phyloP scores from a whole-genome alignment of 2,888 invertebrate species.

The Scaptodrosophila latifasciaeformis region DNA sequence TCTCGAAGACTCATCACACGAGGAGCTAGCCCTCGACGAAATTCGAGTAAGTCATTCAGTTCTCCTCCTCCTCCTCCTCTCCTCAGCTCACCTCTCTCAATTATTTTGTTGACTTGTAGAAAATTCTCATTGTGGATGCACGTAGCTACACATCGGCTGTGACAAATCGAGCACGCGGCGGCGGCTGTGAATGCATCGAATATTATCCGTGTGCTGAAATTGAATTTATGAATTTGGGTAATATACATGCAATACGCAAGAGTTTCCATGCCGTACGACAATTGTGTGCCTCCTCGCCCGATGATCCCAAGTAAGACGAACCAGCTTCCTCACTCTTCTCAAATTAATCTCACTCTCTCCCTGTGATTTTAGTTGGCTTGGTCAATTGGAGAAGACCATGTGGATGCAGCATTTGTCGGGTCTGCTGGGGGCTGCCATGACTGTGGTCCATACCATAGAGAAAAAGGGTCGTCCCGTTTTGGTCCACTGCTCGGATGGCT shows the following conservation, averaged over 20 bases:
- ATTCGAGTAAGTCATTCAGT: constrained; percentile 65
- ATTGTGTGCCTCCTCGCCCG: constrained; percentile 85
- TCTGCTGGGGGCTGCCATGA: constrained; percentile 86
- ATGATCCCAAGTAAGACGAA: constrained; percentile 83
- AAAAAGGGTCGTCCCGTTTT: constrained; percentile 90
- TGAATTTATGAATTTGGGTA: constrained; percentile 97
- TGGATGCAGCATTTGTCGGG: constrained; percentile 95
- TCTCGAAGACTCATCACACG: constrained; percentile 72
- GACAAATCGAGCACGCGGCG: constrained; percentile 96
- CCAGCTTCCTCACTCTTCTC: constrained; percentile 5
- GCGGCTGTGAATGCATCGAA: constrained; percentile 96
- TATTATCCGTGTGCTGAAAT: constrained; percentile 97
- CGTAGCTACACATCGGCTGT: constrained; percentile 97
- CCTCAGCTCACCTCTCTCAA: too few species aligned
- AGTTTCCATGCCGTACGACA: constrained; percentile 92
- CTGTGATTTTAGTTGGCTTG: constrained; percentile 86
- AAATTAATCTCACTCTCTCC: too few species aligned
- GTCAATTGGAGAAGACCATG: constrained; percentile 89
- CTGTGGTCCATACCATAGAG: constrained; percentile 87
- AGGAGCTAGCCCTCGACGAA: constrained; percentile 73
- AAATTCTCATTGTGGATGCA: constrained; percentile 95
- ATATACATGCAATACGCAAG: constrained; percentile 95
- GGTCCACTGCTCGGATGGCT: constrained; percentile 98
- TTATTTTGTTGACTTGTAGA: too few species aligned
- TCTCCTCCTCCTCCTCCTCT: too few species aligned